Base-by-base conservation (phyloP, 2,888 invertebrate genomes). In the Steinernema scapterisci region DNA sequence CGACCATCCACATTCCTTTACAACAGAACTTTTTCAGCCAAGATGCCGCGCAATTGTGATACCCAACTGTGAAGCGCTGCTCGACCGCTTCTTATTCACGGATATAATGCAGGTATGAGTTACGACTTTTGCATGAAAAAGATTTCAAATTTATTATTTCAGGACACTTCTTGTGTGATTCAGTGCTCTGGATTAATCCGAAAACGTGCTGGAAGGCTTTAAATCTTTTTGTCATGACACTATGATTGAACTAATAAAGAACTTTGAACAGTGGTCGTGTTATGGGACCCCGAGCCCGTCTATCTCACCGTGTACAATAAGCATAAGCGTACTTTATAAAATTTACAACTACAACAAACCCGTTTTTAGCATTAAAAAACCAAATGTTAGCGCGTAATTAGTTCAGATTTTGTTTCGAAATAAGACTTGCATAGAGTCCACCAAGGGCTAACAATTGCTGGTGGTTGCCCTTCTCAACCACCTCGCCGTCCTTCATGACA, bases 401-500 rank as follows among this genome's bases (percentile, higher is more conserved):
- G 16, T 63, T 63, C 63, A 63, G n/a, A 31, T 71, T 46, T 25
- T 75, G 75, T 27, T 75, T 44, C 46, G 48, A 27, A 16, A 63
- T 74, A 73, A 83, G 75, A 31, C 76, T 56, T 16, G 77, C 76
- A 72, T 82, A 82, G 21, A 77, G 72, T 13, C 82, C 81, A 7
- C 52, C 73, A n/a, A 77, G 70, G 9, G 77, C 44, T 13, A 83
- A 52, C 11, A 83, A 56, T 63, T 82, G 79, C 44, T 76, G 76
- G 51, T 83, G 83, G 74, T 78, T 85, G 43, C 85, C 85, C 71
- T 80, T 77, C 72, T 85, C 85, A 45, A 82, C 73, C 16, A 81
- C 82, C 31, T 76, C 75, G 25, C 85, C 85, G 63, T 83, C 82
- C 38, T 79, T 77, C 71, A 84, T 81, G 19, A 89, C 89, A 54